Evolutionary conservation across 53 echinoderm and acorn worm species (phyloP), one percentile per base, ranked within the genome.

Genomic region (Echinometra lucunter): DNA sequence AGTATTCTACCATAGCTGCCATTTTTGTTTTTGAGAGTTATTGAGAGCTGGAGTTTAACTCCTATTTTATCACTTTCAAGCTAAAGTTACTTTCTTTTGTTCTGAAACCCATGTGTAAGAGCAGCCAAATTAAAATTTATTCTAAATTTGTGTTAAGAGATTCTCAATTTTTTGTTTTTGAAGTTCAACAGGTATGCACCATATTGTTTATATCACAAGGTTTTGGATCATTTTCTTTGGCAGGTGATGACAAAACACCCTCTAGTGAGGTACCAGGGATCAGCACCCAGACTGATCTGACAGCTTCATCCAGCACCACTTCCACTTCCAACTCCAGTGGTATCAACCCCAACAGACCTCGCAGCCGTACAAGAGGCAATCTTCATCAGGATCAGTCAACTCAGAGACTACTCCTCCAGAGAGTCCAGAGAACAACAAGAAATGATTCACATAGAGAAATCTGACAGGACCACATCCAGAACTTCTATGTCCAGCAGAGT

Each of bases 381-480:
- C 95, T 8, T 97, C 97, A 28, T 97, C 97, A 17, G 95, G 97
- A 40, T 97, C 97, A 2, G 95, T 89, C 57, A 97, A 93, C 81
- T 97, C 97, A 19, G 97, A 97, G 69, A 70, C 88, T 15, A 95
- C 95, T 3, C 97, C 97, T 13, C 97, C 97, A 11, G 95, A 97
- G 72, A 97, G 97, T 37, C 97, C 97, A 15, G 96, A 75, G 55
- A 95, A 95, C 74, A 66, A 63, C 28, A 97, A 95, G 94, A 97
- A 95, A 85, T 94, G 66, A 94, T 28, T 28, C 28, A 11, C 85
- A 13, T 1, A 13, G 23, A 40, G 1, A 57, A 47, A 88, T 49
- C 80, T 80, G 37, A 58, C 49, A 47, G 49, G 15, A 72, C 35
- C 30, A 72, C 35, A 12, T 30, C 12, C 30, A 30, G 34, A 34